Evolutionary conservation across 2,797 vertebrate genomes (phyloP).

Genomic region (Nannoperca australis): DNA sequence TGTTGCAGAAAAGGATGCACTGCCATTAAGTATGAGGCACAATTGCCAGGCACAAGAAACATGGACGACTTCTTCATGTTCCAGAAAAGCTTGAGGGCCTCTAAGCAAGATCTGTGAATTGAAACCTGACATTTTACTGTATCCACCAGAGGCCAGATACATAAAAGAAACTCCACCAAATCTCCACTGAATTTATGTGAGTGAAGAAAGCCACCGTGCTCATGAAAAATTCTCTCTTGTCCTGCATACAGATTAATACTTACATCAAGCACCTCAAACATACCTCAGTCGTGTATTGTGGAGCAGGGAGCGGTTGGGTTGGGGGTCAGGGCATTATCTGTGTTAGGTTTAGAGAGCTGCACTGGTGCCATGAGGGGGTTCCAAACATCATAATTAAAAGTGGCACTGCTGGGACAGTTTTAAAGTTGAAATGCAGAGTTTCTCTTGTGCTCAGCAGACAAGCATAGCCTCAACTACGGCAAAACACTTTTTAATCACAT

Average conservation of each 20-base stretch:
- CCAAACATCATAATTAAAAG: constrained; percentile 77
- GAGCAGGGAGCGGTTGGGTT: constrained; percentile 20
- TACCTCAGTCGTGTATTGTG: constrained; percentile 56
- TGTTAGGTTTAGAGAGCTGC: constrained; percentile 48
- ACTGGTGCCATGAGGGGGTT: constrained; percentile 31
- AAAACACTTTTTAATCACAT: constrained; percentile 83
- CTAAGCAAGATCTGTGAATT: constrained; percentile 46
- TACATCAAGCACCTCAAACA: constrained; percentile 64
- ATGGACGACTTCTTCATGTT: constrained; percentile 32
- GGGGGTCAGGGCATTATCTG: constrained; percentile 34
- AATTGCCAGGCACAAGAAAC: constrained; percentile 22
- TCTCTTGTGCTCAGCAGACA: constrained; percentile 46
- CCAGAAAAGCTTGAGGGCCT: constrained; percentile 41
- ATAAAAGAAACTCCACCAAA: constrained; percentile 68
- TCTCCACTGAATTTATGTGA: constrained; percentile 68
- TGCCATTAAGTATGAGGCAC: constrained; percentile 6
- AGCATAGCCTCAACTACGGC: constrained; percentile 53
- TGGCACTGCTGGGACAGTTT: constrained; percentile 62
- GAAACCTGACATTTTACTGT: constrained; percentile 69
- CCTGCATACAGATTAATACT: constrained; percentile 52
- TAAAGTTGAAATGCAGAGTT: constrained; percentile 62
- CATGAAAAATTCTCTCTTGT: constrained; percentile 73
- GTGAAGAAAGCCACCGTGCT: constrained; percentile 62
- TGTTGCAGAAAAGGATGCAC: constrained; percentile 32
- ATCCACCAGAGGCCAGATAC: constrained; percentile 63